Conservation (phyloP, 2,888 invertebrate species). For the Cybosia mesomella region DNA sequence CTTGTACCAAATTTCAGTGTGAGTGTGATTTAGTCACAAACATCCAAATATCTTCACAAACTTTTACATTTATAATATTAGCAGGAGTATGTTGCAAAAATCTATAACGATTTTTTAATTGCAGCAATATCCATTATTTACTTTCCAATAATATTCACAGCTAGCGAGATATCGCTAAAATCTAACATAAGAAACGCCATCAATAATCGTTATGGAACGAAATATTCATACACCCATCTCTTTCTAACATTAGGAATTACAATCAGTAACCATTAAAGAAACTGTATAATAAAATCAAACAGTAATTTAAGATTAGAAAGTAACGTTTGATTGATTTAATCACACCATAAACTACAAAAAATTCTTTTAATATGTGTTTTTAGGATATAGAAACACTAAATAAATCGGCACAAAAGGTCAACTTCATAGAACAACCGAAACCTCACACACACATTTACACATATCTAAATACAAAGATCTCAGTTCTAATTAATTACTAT, state of each 20-base stretch:
- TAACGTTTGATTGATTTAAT: not conserved
- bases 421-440: not conserved
- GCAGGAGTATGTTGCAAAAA: not conserved
- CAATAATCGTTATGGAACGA: not conserved
- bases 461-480: not conserved
- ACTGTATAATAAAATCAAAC: not conserved
- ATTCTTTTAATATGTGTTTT: not conserved
- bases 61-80: no score
- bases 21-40: no score
- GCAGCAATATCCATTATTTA: not conserved
- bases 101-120: not conserved
- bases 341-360: not conserved
- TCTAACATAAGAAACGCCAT: not conserved
- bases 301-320: not conserved
- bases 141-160: conserved; percentile 1
- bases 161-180: not conserved
- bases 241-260: not conserved
- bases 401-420: not conserved
- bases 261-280: not conserved
- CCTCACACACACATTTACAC: not conserved
- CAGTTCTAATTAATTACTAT: not conserved
- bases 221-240: no score
- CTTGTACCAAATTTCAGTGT: no score
- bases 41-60: no score
- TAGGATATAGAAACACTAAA: not conserved